Percentiles rank a stretch among this genome's conserved stretches.
phyloP scores from a whole-genome alignment of 2,113 vertebrate genomes.

The Lanius ludovicianus region DNA sequence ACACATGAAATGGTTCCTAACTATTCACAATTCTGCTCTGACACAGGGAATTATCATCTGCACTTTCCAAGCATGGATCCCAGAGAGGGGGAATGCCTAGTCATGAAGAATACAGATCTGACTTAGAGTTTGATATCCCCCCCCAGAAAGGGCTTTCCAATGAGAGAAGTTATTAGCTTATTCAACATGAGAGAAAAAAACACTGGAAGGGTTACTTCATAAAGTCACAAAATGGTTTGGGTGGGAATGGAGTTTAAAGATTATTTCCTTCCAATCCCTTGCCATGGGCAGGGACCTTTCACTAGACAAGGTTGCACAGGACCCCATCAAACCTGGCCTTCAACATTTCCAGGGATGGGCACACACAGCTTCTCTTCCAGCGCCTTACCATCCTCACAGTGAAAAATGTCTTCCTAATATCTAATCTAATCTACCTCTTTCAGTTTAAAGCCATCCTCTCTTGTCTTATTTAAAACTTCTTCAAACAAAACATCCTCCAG shows the following conservation, averaged over 20 bases:
- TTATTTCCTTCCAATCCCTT: background rate
- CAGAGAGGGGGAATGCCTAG: background rate
- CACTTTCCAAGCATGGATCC: background rate
- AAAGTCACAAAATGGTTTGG: background rate
- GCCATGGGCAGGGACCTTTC: background rate
- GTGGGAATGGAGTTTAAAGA: background rate
- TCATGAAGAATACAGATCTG: background rate
- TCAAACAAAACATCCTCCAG: background rate
- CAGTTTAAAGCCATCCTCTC: background rate
- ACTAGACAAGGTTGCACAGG: background rate
- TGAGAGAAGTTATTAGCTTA: background rate
- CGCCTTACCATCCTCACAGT: background rate
- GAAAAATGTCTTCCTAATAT: background rate
- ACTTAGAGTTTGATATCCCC: background rate
- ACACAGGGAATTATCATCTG: background rate
- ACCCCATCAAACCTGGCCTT: background rate
- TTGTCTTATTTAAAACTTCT: background rate
- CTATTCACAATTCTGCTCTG: background rate
- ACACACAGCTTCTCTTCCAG: background rate
- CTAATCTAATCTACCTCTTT: background rate
- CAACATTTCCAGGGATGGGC: background rate
- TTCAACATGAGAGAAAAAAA: accelerated
- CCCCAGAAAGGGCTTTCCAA: background rate
- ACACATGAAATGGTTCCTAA: background rate
- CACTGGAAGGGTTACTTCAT: background rate